Evolutionary conservation across 2,797 vertebrate species (phyloP).

Genomic region (Micropoecilia bifurca): DNA sequence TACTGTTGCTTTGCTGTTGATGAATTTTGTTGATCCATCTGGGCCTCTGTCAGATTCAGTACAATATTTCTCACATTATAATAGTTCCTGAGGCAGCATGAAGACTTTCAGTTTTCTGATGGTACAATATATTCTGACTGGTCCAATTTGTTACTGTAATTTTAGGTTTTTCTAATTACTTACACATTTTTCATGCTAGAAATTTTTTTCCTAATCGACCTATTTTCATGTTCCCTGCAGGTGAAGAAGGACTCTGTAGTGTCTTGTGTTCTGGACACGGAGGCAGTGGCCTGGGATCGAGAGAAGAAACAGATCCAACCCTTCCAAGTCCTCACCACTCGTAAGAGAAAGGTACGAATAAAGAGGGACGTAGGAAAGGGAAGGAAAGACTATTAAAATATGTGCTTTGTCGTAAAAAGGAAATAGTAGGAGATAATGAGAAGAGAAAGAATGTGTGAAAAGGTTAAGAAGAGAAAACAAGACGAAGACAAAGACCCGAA

Average conservation of each 20-base stretch:
- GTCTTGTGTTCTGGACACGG: constrained; percentile 88
- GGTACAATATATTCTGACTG: not conserved
- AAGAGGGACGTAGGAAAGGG: not conserved
- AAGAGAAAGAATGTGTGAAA: constrained; percentile 29
- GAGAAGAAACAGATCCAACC: constrained; percentile 92
- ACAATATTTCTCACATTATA: not conserved
- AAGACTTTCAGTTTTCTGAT: constrained; percentile 12
- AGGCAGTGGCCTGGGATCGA: constrained; percentile 91
- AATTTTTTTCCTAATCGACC: not conserved
- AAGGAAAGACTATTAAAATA: constrained; percentile 16
- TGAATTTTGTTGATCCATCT: not conserved
- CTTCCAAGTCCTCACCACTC: constrained; percentile 92
- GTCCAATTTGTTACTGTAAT: not conserved
- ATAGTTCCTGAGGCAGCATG: not conserved
- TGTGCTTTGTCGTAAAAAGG: constrained; percentile 11
- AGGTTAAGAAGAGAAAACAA: constrained; percentile 61
- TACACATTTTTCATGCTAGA: not conserved
- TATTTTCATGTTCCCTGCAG: constrained; percentile 58
- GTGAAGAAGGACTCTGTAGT: constrained; percentile 84
- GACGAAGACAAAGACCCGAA: constrained; percentile 50
- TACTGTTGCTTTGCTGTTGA: not conserved
- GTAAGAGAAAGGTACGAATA: constrained; percentile 88
- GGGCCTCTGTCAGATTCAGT: not conserved
- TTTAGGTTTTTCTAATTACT: not conserved
- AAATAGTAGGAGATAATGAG: constrained; percentile 34